Evolutionary conservation across 2,797 vertebrate species (phyloP).

Genomic region (Spea hammondii): DNA sequence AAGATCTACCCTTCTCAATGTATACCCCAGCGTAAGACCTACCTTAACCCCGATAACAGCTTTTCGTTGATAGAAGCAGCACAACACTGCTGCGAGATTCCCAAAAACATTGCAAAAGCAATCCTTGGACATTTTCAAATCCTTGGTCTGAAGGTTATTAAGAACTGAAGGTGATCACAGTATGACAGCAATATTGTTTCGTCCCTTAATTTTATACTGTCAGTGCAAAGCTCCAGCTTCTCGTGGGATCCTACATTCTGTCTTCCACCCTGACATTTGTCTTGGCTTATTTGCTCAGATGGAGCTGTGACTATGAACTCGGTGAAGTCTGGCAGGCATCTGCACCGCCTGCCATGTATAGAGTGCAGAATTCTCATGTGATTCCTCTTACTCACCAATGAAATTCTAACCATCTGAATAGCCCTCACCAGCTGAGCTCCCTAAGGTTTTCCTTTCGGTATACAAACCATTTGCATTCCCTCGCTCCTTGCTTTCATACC

Average conservation of each 20-base stretch:
- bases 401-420: constrained; percentile 71
- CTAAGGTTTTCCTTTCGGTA: constrained; percentile 49
- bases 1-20: no score
- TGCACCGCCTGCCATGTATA: constrained; percentile 70
- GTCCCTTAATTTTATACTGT: background rate
- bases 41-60: constrained; percentile 88
- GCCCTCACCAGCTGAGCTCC: constrained; percentile 60
- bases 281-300: constrained; percentile 61
- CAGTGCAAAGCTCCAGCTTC: background rate
- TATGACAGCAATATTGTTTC: background rate
- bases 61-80: constrained; percentile 92
- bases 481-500: constrained; percentile 46
- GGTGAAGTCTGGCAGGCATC: constrained; percentile 59
- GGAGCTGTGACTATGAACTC: constrained; percentile 63
- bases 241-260: constrained; percentile 48
- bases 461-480: constrained; percentile 49
- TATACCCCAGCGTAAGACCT: constrained; percentile 62
- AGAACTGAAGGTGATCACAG: constrained; percentile 46
- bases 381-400: constrained; percentile 73
- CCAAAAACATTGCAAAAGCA: constrained; percentile 74
- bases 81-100: constrained; percentile 81
- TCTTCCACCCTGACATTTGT: constrained; percentile 55
- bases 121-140: constrained; percentile 81
- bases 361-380: constrained; percentile 76
- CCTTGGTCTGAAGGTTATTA: constrained; percentile 32